These are phyloP conservation scores for Caenorhabditis zanzibari DNA, from an alignment of 2,888 invertebrate genomes.

Conservation along the genomic window DNA sequence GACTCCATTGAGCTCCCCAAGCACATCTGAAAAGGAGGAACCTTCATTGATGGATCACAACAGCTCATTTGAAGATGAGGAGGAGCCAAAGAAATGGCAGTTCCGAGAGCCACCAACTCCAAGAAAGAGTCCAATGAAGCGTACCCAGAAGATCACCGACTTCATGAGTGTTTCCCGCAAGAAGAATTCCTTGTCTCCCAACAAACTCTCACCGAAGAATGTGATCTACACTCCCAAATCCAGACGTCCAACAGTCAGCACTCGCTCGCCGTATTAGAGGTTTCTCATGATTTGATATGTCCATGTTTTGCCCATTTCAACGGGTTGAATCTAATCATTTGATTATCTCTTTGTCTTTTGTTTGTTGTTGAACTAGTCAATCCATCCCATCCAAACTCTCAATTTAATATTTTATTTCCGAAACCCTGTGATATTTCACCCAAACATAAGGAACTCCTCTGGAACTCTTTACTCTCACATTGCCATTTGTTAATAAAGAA, in stretches of 20 bases:
- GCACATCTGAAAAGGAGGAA: constrained; percentile 45
- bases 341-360: constrained; percentile 26
- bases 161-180: constrained; percentile 43
- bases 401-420: constrained; percentile 29
- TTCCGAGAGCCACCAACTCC: constrained; percentile 51
- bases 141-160: constrained; percentile 54
- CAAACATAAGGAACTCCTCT: neutral
- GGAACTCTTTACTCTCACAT: constrained; percentile 10
- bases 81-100: constrained; percentile 30
- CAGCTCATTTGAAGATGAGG: constrained; percentile 53
- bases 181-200: constrained; percentile 31
- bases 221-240: constrained; percentile 39
- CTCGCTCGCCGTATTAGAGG: constrained; percentile 46
- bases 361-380: constrained; percentile 45
- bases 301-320: constrained; percentile 1
- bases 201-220: constrained; percentile 24
- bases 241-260: constrained; percentile 14
- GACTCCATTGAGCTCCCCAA: constrained; percentile 49
- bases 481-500: constrained; percentile 22
- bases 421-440: constrained; percentile 53
- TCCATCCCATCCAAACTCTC: constrained; percentile 4
- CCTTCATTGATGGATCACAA: constrained; percentile 37
- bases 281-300: neutral
- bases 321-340: constrained; percentile 49
- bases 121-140: constrained; percentile 58